Percentiles rank a stretch among this genome's conserved stretches.
Evolutionary conservation across 2,888 invertebrate species (phyloP).

Genomic region (Aporophyla nigra): DNA sequence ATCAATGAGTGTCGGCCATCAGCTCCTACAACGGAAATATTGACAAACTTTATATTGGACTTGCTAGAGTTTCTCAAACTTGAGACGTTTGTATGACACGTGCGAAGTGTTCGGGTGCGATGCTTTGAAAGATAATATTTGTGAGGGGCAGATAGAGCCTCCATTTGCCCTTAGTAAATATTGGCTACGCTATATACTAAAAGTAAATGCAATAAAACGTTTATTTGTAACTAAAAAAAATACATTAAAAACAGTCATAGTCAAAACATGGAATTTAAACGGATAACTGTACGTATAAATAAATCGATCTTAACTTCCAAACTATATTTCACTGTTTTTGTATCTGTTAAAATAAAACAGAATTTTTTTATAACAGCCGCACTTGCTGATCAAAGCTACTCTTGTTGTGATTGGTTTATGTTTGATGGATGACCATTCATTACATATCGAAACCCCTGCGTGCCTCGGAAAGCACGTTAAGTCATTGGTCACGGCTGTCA

Average conservation of each 20-base stretch:
- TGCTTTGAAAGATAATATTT: conserved; percentile 29
- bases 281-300: too few relatives aligned
- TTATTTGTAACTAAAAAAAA: too few relatives aligned
- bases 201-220: too few relatives aligned
- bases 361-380: background rate
- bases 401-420: background rate
- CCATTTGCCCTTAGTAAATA: too few relatives aligned
- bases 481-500: background rate
- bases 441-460: background rate
- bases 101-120: conserved; percentile 58
- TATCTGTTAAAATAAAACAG: too few relatives aligned
- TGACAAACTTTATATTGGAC: conserved; percentile 87
- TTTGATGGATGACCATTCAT: background rate
- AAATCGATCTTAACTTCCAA: too few relatives aligned
- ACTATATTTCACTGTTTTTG: too few relatives aligned
- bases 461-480: background rate
- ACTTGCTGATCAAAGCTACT: background rate
- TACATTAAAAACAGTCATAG: too few relatives aligned
- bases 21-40: conserved; percentile 82
- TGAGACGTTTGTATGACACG: conserved; percentile 59
- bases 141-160: background rate
- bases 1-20: conserved; percentile 84
- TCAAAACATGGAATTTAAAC: too few relatives aligned
- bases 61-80: conserved; percentile 74
- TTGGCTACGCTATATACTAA: background rate